Conservation (phyloP, 1,140 invertebrate genomes). For the Anadara kagoshimensis region DNA sequence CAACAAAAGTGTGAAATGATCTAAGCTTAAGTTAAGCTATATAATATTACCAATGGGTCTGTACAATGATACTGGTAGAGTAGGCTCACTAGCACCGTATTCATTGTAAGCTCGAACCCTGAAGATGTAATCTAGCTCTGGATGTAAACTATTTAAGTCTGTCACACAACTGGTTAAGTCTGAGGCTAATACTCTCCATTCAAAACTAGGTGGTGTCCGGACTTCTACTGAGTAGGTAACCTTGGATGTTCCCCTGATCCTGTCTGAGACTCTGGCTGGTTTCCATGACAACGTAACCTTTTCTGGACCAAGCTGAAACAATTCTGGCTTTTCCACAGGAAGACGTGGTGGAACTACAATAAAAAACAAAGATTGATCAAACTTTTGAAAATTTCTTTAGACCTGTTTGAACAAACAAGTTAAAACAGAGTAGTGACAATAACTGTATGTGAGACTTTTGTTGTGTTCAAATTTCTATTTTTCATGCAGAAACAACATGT, state of each 20-base stretch:
- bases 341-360: constrained; percentile 65
- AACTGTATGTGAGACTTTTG: too few relatives aligned
- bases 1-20: too few relatives aligned
- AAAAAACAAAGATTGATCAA: constrained; percentile 1
- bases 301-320: constrained; percentile 47
- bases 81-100: constrained; percentile 94
- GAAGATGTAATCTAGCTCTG: constrained; percentile 93
- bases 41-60: constrained; percentile 57
- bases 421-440: background rate
- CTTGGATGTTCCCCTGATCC: constrained; percentile 50
- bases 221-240: constrained; percentile 63
- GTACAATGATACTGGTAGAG: constrained; percentile 78
- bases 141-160: constrained; percentile 59
- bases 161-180: constrained; percentile 45
- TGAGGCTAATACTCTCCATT: constrained; percentile 63
- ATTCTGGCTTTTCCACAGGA: constrained; percentile 64
- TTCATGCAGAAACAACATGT: too few relatives aligned
- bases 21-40: too few relatives aligned
- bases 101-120: constrained; percentile 97
- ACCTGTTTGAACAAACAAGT: background rate
- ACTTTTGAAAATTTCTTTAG: background rate
- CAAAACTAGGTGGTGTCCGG: constrained; percentile 50
- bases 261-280: constrained; percentile 55
- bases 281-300: constrained; percentile 59
- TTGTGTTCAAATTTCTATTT: too few relatives aligned